Evolutionary conservation across 1,140 invertebrate species (phyloP).

Genomic region (Aethina tumida): DNA sequence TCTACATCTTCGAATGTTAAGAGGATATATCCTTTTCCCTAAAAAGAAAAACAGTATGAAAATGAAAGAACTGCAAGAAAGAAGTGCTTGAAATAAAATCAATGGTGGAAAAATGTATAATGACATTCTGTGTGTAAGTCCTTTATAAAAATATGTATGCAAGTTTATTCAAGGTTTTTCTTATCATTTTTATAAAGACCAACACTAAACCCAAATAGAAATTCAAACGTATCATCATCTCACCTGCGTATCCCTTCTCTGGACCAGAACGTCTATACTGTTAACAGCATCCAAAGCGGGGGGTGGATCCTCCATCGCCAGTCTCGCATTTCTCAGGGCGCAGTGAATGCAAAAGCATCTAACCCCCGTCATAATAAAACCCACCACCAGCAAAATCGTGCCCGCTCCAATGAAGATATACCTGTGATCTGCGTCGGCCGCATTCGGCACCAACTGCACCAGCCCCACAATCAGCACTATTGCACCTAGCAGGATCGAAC

Average conservation of each 20-base stretch:
- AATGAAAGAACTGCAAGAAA: slow-evolving; percentile 1
- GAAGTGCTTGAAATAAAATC: slow-evolving; percentile 3
- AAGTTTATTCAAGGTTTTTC: slow-evolving; percentile 1
- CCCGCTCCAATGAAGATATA: slow-evolving; percentile 59
- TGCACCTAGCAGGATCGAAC: slow-evolving; percentile 62
- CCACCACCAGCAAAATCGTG: slow-evolving; percentile 45
- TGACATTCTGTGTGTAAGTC: slow-evolving; percentile 2
- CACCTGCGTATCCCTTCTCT: slow-evolving; percentile 34
- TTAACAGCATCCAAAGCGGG: slow-evolving; percentile 30
- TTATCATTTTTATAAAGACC: not conserved
- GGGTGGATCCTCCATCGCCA: slow-evolving; percentile 27
- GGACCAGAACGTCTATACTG: slow-evolving; percentile 34
- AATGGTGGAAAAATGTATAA: not conserved
- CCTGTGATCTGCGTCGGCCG: slow-evolving; percentile 64
- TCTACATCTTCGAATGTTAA: slow-evolving; percentile 29
- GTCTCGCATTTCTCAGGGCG: slow-evolving; percentile 20
- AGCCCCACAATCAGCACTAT: slow-evolving; percentile 69
- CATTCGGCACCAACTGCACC: slow-evolving; percentile 69
- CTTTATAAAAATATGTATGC: not conserved
- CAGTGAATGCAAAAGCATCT: slow-evolving; percentile 35
- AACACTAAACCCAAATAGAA: not conserved
- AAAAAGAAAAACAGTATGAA: slow-evolving; percentile 21
- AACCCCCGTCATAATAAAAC: slow-evolving; percentile 41
- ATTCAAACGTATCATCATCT: slow-evolving; percentile 4
- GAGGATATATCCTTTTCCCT: slow-evolving; percentile 29